A percentile compares a stretch with the other conserved stretches of the same genome.
Evolutionary conservation across 1,140 invertebrate genomes (phyloP).

Genomic region (Pseudachorutes palmiensis): DNA sequence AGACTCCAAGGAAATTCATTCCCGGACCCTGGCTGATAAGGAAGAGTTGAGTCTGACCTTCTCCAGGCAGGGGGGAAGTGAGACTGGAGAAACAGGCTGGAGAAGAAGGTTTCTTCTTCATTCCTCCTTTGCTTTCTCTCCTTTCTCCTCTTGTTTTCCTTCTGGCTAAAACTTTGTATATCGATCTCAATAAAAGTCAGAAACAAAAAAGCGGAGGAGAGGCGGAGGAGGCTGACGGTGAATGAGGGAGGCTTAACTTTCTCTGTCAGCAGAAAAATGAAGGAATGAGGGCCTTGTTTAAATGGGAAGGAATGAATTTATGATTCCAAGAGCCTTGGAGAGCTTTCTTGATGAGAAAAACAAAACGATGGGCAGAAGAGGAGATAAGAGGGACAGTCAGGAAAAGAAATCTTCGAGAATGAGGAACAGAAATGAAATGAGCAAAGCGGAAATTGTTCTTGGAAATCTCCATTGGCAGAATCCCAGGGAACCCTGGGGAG

Average conservation of each 20-base stretch:
- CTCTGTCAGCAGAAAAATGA: slow-evolving; percentile 8
- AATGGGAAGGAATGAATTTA: background rate
- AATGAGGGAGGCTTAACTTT: too few species aligned
- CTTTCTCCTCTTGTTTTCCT: slow-evolving; percentile 7
- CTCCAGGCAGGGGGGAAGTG: background rate
- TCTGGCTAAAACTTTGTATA: slow-evolving; percentile 6
- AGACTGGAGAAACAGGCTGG: background rate
- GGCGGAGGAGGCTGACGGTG: too few species aligned
- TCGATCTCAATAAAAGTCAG: slow-evolving; percentile 29
- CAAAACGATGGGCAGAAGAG: background rate
- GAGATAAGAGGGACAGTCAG: too few species aligned
- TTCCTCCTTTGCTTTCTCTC: background rate
- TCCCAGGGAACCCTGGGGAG: too few species aligned
- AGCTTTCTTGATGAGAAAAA: background rate
- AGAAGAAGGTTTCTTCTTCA: background rate
- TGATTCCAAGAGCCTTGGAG: background rate
- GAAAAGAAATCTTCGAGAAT: too few species aligned
- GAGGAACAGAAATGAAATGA: too few species aligned
- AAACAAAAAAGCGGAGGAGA: background rate
- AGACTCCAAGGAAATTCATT: slow-evolving; percentile 2
- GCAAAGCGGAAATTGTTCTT: too few species aligned
- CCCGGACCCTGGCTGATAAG: background rate
- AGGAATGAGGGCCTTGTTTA: background rate
- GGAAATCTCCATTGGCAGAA: too few species aligned
- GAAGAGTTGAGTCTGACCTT: background rate